Percentiles rank a stretch among this genome's conserved stretches.
phyloP scores from a whole-genome alignment of 2,113 vertebrate genomes.

The Clarias macrocephalus region DNA sequence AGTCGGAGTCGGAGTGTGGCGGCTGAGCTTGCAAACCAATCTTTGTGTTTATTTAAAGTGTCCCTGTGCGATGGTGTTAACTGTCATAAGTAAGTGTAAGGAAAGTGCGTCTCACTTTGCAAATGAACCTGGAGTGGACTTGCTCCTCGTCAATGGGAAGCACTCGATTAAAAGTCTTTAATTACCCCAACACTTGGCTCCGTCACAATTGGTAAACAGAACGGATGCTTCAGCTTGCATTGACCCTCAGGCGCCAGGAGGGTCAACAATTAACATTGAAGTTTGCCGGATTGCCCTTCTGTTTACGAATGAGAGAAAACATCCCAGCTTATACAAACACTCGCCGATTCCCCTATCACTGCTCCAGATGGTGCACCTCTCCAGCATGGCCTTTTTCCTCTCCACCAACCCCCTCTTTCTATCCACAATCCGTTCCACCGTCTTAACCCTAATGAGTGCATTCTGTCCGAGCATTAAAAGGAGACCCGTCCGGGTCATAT shows the following conservation, averaged over 20 bases:
- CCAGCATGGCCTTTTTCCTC: slow-evolving; percentile 8
- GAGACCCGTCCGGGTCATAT: slow-evolving; percentile 38
- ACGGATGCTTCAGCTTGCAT: slow-evolving; percentile 39
- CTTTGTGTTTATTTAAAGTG: slow-evolving; percentile 37
- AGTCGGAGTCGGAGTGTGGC: slow-evolving; percentile 11
- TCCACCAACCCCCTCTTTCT: slow-evolving; percentile 26
- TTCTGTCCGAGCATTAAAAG: slow-evolving; percentile 43
- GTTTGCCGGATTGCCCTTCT: slow-evolving; percentile 38
- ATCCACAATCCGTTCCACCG: slow-evolving; percentile 44
- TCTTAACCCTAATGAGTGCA: slow-evolving; percentile 56
- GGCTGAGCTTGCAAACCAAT: slow-evolving; percentile 25
- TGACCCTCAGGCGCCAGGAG: slow-evolving; percentile 37
- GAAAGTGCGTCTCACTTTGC: slow-evolving; percentile 24
- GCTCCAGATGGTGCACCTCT: slow-evolving; percentile 51
- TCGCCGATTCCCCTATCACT: slow-evolving; percentile 44
- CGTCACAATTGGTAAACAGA: slow-evolving; percentile 42
- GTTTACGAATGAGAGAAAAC: slow-evolving; percentile 47
- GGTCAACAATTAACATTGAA: slow-evolving; percentile 38
- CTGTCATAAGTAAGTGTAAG: slow-evolving; percentile 51
- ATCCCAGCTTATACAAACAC: slow-evolving; percentile 48
- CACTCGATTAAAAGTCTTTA: slow-evolving; percentile 47
- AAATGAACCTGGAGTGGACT: slow-evolving; percentile 41
- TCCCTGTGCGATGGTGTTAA: slow-evolving; percentile 40
- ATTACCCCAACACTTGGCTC: slow-evolving; percentile 37
- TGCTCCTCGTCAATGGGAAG: slow-evolving; percentile 38